A percentile compares a stretch with the other conserved stretches of the same genome.
These are phyloP conservation scores for Yponomeuta cagnagella DNA, from an alignment of 2,888 invertebrate genomes.

Conservation along the genomic window DNA sequence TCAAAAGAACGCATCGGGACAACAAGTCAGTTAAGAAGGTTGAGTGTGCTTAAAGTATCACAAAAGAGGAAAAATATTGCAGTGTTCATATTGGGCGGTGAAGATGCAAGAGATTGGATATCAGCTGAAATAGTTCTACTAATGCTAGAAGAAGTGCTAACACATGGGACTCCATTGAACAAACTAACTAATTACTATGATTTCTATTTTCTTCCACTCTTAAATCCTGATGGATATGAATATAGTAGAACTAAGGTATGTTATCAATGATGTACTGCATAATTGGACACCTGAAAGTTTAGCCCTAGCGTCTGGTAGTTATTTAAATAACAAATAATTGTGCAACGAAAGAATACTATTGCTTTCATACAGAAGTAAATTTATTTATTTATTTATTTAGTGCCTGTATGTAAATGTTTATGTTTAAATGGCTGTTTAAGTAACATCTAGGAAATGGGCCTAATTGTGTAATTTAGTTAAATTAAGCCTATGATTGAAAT, in stretches of 20 bases:
- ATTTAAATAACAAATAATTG: no score
- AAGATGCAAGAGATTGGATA: slow-evolving; percentile 55
- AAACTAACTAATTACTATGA: slow-evolving; percentile 36
- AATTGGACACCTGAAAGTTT: no score
- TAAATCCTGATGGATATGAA: slow-evolving; percentile 64
- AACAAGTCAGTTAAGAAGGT: slow-evolving; percentile 35
- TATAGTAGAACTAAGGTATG: slow-evolving; percentile 47
- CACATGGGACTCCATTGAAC: slow-evolving; percentile 25
- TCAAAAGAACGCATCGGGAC: slow-evolving; percentile 39
- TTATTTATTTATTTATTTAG: no score
- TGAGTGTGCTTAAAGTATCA: background rate
- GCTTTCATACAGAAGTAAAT: no score
- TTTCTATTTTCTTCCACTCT: slow-evolving; percentile 52
- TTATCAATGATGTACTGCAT: background rate
- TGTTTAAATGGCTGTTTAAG: no score
- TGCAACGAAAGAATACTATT: no score
- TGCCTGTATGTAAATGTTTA: no score
- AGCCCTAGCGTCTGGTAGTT: no score
- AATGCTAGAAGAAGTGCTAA: slow-evolving; percentile 36
- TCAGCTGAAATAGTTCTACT: slow-evolving; percentile 48
- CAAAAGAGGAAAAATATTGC: slow-evolving; percentile 14
- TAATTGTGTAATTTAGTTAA: no score
- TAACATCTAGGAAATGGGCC: no score
- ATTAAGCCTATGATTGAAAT: no score
- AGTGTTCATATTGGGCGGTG: slow-evolving; percentile 56